Conservation (phyloP, 1,140 invertebrate genomes). For the Camponotus floridanus region DNA sequence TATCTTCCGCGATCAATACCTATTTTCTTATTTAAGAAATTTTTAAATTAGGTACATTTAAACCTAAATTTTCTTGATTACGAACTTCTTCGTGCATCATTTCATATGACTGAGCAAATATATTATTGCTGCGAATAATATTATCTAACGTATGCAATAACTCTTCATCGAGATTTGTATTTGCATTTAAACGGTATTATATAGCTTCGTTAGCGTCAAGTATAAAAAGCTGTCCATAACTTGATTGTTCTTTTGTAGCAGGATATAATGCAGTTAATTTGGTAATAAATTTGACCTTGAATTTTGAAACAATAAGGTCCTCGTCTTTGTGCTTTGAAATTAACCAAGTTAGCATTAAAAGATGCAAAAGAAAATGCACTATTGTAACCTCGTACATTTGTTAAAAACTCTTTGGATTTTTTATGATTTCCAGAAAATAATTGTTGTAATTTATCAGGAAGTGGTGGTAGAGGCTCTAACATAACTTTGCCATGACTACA, state of each 20-base stretch:
- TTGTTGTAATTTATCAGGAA: neutral
- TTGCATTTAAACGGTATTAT: neutral
- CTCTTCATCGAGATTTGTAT: constrained; percentile 8
- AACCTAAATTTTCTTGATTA: too few relatives aligned
- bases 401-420: neutral
- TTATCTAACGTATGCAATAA: neutral
- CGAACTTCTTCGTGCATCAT: neutral
- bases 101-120: neutral
- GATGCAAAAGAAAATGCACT: constrained; percentile 10
- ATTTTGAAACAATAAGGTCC: too few relatives aligned
- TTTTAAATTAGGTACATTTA: too few relatives aligned
- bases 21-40: too few relatives aligned
- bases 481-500: neutral
- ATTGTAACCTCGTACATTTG: neutral
- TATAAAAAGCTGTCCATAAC: neutral
- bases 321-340: neutral
- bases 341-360: neutral
- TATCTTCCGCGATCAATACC: neutral
- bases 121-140: neutral
- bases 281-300: too few relatives aligned
- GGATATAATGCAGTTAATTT: neutral
- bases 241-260: neutral
- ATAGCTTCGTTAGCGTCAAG: neutral
- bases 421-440: constrained; percentile 1
- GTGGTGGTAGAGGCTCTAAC: neutral